phyloP scores from a whole-genome alignment of 2,797 vertebrate species.

The Babyrousa celebensis region DNA sequence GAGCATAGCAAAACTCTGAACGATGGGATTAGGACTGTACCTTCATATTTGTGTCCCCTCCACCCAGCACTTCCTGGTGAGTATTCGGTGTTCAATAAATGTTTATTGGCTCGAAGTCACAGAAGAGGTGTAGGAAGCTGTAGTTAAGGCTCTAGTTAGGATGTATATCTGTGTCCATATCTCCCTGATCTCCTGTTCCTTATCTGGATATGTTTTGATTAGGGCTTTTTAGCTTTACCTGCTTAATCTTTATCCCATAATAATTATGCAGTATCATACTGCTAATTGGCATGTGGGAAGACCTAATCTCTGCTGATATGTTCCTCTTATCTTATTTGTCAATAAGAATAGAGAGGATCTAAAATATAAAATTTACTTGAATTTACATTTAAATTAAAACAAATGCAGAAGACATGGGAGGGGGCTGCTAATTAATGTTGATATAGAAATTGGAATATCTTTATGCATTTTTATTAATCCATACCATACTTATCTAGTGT shows the following conservation, averaged over 20 bases:
- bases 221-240: constrained; percentile 75
- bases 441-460: constrained; percentile 48
- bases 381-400: constrained; percentile 89
- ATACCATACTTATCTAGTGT: constrained; percentile 51
- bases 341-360: constrained; percentile 74
- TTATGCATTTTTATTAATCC: constrained; percentile 76
- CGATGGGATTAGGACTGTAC: neutral
- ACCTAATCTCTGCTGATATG: constrained; percentile 66
- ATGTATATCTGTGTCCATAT: neutral
- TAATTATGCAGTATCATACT: constrained; percentile 82
- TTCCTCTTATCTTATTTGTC: constrained; percentile 85
- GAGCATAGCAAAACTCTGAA: neutral
- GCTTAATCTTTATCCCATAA: constrained; percentile 81
- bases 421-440: constrained; percentile 81
- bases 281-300: constrained; percentile 68
- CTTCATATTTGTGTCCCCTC: neutral
- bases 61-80: neutral
- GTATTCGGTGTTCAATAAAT: neutral
- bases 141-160: constrained; percentile 45
- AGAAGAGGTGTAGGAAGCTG: neutral
- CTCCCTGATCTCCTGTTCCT: constrained; percentile 1
- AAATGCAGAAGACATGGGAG: constrained; percentile 64
- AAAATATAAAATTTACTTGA: constrained; percentile 73
- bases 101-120: constrained; percentile 7
- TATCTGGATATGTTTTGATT: constrained; percentile 66